Conservation (phyloP, 2,888 invertebrate species). For the Amblyjoppa proteus region DNA sequence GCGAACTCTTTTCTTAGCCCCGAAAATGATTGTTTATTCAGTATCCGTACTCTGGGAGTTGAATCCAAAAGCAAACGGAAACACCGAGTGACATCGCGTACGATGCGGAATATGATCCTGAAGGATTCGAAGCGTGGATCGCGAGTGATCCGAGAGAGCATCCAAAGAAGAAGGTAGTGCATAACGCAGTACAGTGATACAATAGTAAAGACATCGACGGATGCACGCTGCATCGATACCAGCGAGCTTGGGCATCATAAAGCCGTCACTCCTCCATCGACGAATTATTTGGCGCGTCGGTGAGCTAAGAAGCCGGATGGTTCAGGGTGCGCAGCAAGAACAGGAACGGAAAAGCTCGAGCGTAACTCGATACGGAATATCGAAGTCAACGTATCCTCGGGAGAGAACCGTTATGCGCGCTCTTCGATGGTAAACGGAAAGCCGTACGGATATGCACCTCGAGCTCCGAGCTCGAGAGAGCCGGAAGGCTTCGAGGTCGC, state of each 20-base stretch:
- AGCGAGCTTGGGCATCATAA: slow-evolving; percentile 22
- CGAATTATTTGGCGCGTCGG: slow-evolving; percentile 54
- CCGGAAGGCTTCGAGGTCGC: slow-evolving; percentile 59
- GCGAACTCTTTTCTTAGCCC: background rate
- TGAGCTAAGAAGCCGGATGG: background rate
- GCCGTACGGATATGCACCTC: slow-evolving; percentile 72
- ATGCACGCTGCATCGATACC: background rate
- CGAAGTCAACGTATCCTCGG: slow-evolving; percentile 72
- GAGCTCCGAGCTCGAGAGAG: slow-evolving; percentile 67
- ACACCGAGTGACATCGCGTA: slow-evolving; percentile 4
- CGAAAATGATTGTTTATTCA: slow-evolving; percentile 28
- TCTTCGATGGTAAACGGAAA: slow-evolving; percentile 74
- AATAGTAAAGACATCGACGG: slow-evolving; percentile 15
- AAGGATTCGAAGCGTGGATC: slow-evolving; percentile 31
- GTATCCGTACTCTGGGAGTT: background rate
- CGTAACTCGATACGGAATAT: slow-evolving; percentile 80
- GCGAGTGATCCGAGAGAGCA: slow-evolving; percentile 9
- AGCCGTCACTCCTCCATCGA: slow-evolving; percentile 58
- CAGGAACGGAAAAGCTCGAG: slow-evolving; percentile 68
- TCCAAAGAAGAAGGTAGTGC: slow-evolving; percentile 26
- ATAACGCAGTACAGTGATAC: slow-evolving; percentile 10
- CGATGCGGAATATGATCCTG: slow-evolving; percentile 26
- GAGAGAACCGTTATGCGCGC: slow-evolving; percentile 68
- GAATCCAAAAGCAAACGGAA: background rate
- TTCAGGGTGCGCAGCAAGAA: slow-evolving; percentile 14